Conservation (phyloP, 2,113 vertebrate genomes). For the Nibea coibor region DNA sequence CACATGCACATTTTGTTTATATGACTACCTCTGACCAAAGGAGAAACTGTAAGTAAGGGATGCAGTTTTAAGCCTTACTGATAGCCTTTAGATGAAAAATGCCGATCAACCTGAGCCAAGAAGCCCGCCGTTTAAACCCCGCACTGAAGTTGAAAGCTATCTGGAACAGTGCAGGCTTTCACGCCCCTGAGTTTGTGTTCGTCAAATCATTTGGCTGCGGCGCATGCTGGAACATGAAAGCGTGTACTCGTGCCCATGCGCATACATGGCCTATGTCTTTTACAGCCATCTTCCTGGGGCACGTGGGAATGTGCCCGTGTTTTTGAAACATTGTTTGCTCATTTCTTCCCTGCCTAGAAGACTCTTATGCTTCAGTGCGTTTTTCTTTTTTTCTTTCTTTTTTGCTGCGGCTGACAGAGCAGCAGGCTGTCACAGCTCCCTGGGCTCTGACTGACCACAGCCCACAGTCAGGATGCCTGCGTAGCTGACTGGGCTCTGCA, state of each 20-base stretch:
- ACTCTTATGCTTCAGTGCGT: slow-evolving; percentile 50
- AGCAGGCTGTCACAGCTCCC: slow-evolving; percentile 76
- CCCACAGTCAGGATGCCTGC: slow-evolving; percentile 66
- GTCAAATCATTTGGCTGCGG: slow-evolving; percentile 52
- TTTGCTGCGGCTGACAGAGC: slow-evolving; percentile 70
- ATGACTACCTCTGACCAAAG: not conserved
- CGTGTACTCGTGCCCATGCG: slow-evolving; percentile 28
- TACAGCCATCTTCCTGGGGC: slow-evolving; percentile 31
- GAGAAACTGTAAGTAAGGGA: slow-evolving; percentile 20
- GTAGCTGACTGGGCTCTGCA: slow-evolving; percentile 59
- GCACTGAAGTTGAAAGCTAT: slow-evolving; percentile 55
- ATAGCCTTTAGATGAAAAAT: slow-evolving; percentile 74
- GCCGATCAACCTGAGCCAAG: slow-evolving; percentile 66
- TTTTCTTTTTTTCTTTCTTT: not conserved
- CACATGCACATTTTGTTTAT: slow-evolving; percentile 23
- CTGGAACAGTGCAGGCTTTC: slow-evolving; percentile 54
- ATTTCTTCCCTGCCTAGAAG: slow-evolving; percentile 47
- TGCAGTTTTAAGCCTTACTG: slow-evolving; percentile 34
- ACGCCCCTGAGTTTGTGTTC: slow-evolving; percentile 38
- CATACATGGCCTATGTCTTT: slow-evolving; percentile 10
- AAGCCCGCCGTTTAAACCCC: slow-evolving; percentile 74
- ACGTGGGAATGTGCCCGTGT: slow-evolving; percentile 41
- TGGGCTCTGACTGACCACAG: slow-evolving; percentile 75
- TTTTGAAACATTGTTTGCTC: slow-evolving; percentile 25
- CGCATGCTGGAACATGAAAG: slow-evolving; percentile 29